A percentile compares a stretch with the other conserved stretches of the same genome.
phyloP scores from a whole-genome alignment of 2,888 invertebrate species.

The Rhagonycha lutea region DNA sequence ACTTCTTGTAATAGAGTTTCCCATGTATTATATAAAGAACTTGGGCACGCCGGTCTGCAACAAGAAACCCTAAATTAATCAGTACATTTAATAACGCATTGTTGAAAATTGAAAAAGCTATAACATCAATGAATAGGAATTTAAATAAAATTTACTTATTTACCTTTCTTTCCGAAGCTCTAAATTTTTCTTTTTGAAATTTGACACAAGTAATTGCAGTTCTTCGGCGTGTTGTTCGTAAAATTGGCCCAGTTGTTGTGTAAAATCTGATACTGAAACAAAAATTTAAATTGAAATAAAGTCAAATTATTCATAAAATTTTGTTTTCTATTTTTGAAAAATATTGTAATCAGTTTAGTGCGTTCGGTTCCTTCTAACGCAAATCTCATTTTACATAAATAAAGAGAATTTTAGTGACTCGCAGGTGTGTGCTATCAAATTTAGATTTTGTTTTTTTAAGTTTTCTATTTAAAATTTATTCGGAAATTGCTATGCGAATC shows the following conservation, averaged over 20 bases:
- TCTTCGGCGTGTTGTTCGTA: constrained; percentile 90
- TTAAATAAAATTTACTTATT: constrained; percentile 34
- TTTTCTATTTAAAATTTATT: no score
- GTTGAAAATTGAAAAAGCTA: background rate
- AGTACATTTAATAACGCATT: background rate
- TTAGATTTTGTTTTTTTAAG: background rate
- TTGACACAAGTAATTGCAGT: constrained; percentile 82
- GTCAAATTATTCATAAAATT: no score
- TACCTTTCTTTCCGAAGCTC: constrained; percentile 88
- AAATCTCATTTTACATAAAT: no score
- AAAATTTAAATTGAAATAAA: constrained; percentile 19
- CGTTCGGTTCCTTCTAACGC: no score
- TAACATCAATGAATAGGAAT: background rate
- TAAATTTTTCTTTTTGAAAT: constrained; percentile 82
- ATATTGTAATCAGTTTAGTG: no score
- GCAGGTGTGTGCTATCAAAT: no score
- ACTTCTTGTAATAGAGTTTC: constrained; percentile 88
- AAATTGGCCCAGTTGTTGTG: constrained; percentile 84
- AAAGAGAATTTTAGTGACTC: no score
- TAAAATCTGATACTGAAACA: constrained; percentile 87
- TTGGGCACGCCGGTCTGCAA: constrained; percentile 75
- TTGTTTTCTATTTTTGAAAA: no score
- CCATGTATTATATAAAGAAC: constrained; percentile 87
- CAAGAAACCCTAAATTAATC: background rate
- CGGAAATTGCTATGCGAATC: no score